These are phyloP conservation scores for Agriotes lineatus DNA, from an alignment of 2,888 invertebrate species.

Conservation along the genomic window DNA sequence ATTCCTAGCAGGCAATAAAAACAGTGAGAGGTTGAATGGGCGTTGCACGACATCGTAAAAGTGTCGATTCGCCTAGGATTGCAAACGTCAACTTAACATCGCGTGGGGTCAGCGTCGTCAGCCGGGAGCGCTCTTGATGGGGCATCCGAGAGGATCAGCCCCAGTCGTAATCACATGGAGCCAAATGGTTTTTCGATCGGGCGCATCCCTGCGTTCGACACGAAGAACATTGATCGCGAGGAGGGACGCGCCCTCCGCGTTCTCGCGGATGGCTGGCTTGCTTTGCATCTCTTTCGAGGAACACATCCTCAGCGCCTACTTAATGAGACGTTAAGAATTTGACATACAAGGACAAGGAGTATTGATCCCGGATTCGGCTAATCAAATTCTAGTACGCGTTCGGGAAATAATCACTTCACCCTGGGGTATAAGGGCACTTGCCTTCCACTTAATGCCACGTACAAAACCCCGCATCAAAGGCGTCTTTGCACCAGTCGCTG, in stretches of 20 bases:
- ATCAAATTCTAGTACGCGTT: slow-evolving; percentile 15
- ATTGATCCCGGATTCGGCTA: slow-evolving; percentile 16
- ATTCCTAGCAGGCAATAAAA: not conserved
- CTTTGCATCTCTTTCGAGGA: slow-evolving; percentile 21
- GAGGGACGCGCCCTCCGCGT: slow-evolving; percentile 7
- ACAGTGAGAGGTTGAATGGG: not conserved
- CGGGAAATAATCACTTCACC: slow-evolving; percentile 3
- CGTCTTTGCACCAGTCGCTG: not conserved
- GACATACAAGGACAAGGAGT: slow-evolving; percentile 14
- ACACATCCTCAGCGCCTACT: slow-evolving; percentile 11
- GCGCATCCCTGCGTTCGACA: slow-evolving; percentile 6
- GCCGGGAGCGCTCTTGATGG: not conserved
- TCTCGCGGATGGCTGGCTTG: not conserved
- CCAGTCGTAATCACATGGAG: not conserved
- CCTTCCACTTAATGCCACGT: slow-evolving; percentile 9
- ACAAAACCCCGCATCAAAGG: slow-evolving; percentile 5
- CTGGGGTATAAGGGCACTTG: not conserved
- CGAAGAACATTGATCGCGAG: slow-evolving; percentile 12
- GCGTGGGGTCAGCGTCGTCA: slow-evolving; percentile 4
- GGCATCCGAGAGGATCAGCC: slow-evolving; percentile 4
- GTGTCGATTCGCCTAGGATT: slow-evolving; percentile 9
- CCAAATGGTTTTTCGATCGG: slow-evolving; percentile 22
- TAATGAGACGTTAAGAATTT: slow-evolving; percentile 22
- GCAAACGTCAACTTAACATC: slow-evolving; percentile 16
- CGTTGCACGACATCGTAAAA: not conserved